Base-by-base conservation (phyloP, 2,888 invertebrate genomes). In the Cerastis leucographa region DNA sequence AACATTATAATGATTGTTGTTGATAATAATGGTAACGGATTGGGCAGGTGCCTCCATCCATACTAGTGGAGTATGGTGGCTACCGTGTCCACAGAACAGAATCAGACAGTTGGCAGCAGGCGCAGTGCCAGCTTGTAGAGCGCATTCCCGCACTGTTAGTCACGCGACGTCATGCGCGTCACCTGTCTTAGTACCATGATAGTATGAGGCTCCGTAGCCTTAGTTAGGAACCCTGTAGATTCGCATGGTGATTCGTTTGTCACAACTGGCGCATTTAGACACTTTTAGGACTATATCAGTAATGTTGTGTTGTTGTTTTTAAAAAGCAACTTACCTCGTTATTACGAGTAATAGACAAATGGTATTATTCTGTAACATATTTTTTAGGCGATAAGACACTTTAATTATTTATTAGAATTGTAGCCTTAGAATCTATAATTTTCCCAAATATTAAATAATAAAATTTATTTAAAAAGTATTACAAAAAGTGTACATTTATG, bases 71-170 rank as follows among this genome's bases (percentile, higher is more conserved):
- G n/a, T 25, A 7, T 17, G 19, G 40, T 19, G 44, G 17, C 70
- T 46, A 17, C 17, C 44, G 71, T 35, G 17, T 3, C 22, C 46
- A 7, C 42, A 72, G 42, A 3, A 29, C 6, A 51, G 7, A 11
- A n/a, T 51, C 22, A n/a, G 22, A 17, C 22, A 29, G 6, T 17
- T 3, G 35, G 35, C 35, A 59, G n/a, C 19, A 40, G 46, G 17
- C 29, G 14, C 42, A 2, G 40, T 14, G 54, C 54, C n/a, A 29
- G 51, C 46, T 51, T 46, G 35, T 44, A 4, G 71, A 62, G 44
- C 25, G 69, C 81, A 83, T 87, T 76, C 87, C 85, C n/a, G 62
- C 76, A 61, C 71, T 29, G 71, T 87, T 81, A 86, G 74, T 86
- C 88, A 86, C 81, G n/a, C n/a, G 40, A 14, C 42, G 61, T 42